A percentile compares a stretch with the other conserved stretches of the same genome.
Evolutionary conservation across 2,888 invertebrate genomes (phyloP).

Genomic region (Drosophila pegasa): DNA sequence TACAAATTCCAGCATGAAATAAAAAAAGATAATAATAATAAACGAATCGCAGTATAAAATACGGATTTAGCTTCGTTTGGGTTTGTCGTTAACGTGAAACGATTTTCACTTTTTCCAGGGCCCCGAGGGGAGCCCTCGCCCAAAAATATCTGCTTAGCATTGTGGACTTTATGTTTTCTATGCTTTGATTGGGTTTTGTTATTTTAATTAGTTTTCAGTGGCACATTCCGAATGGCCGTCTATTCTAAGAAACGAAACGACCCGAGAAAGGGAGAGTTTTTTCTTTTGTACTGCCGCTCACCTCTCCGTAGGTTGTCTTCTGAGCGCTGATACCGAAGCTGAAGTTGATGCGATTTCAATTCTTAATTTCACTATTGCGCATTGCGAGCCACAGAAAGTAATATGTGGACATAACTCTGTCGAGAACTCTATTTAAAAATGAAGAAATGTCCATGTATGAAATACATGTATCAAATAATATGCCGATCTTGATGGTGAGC

Average conservation of each 20-base stretch:
- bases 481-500: too few species aligned
- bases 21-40: slow-evolving; percentile 33
- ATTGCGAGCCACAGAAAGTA: background rate
- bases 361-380: background rate
- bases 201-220: slow-evolving; percentile 71
- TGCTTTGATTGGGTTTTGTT: slow-evolving; percentile 73
- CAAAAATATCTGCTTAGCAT: background rate
- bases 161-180: slow-evolving; percentile 46
- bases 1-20: slow-evolving; percentile 60
- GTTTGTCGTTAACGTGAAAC: slow-evolving; percentile 60
- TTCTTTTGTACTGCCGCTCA: slow-evolving; percentile 44
- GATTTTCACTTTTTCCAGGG: slow-evolving; percentile 47
- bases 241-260: slow-evolving; percentile 58
- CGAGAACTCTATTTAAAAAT: background rate
- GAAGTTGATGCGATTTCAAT: background rate
- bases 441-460: background rate
- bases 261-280: slow-evolving; percentile 69
- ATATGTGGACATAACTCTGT: background rate
- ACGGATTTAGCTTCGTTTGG: slow-evolving; percentile 30
- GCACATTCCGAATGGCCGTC: slow-evolving; percentile 45
- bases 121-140: slow-evolving; percentile 9
- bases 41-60: slow-evolving; percentile 42
- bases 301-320: background rate
- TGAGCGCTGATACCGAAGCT: slow-evolving; percentile 13
- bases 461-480: background rate